phyloP scores from a whole-genome alignment of 2,888 invertebrate genomes.

The Apotomis turbidana region DNA sequence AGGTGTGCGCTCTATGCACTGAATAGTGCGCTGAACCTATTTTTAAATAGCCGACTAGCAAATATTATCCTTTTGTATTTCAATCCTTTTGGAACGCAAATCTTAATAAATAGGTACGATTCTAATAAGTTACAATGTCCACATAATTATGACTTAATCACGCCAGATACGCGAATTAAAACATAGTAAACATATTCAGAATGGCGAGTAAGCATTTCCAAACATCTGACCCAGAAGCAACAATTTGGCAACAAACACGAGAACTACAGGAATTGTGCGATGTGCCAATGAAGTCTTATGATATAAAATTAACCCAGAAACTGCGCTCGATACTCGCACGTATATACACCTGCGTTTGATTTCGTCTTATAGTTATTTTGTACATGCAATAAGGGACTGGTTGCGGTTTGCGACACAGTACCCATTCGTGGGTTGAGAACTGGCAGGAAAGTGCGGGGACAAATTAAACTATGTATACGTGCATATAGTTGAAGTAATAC shows the following conservation, averaged over 20 bases:
- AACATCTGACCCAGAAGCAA: constrained; percentile 29
- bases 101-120: no score
- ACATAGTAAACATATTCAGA: neutral
- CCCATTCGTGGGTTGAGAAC: neutral
- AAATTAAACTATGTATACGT: no score
- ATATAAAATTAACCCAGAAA: constrained; percentile 27
- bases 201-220: constrained; percentile 19
- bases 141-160: no score
- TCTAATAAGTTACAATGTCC: no score
- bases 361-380: constrained; percentile 1
- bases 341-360: neutral
- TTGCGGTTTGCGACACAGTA: constrained; percentile 4
- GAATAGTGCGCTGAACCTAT: no score
- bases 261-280: constrained; percentile 9
- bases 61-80: no score
- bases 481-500: no score
- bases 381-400: neutral
- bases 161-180: neutral
- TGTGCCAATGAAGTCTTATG: constrained; percentile 7
- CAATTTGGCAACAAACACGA: constrained; percentile 19
- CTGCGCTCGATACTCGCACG: neutral
- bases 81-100: no score
- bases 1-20: neutral
- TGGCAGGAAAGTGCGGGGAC: no score
- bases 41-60: no score